Evolutionary conservation across 1,140 invertebrate genomes (phyloP).

Genomic region (Drosophila baimaii): DNA sequence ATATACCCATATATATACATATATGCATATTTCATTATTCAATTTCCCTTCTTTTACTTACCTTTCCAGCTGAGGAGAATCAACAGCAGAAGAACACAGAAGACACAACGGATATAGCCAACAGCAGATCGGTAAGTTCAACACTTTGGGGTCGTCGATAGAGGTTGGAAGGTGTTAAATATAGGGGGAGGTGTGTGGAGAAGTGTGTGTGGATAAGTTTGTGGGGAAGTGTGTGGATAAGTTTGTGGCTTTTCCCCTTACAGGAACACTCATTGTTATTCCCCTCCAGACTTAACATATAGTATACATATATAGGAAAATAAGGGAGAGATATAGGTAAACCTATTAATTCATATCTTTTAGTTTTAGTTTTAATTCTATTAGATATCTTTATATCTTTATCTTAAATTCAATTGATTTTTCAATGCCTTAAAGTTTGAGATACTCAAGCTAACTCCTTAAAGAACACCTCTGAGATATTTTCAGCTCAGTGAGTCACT

Average conservation of each 20-base stretch:
- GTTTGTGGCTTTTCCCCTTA: neutral
- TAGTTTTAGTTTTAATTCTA: too few species aligned
- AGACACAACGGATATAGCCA: slow-evolving; percentile 16
- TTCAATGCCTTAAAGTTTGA: too few species aligned
- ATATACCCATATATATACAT: slow-evolving; percentile 3
- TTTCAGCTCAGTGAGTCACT: neutral
- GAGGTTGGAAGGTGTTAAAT: slow-evolving; percentile 22
- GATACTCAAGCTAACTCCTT: too few species aligned
- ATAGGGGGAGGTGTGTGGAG: neutral
- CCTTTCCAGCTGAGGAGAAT: slow-evolving; percentile 14
- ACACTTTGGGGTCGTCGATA: neutral
- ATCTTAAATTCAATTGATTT: too few species aligned
- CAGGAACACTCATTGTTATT: slow-evolving; percentile 6
- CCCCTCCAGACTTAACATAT: too few species aligned
- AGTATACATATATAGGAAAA: too few species aligned
- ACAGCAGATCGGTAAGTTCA: slow-evolving; percentile 47
- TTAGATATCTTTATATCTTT: too few species aligned
- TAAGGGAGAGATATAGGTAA: neutral
- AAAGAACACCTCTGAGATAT: too few species aligned
- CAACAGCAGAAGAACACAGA: slow-evolving; percentile 7
- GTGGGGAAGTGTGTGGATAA: neutral
- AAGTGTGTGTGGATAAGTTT: too few species aligned
- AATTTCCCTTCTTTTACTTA: slow-evolving; percentile 17
- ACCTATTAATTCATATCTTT: too few species aligned
- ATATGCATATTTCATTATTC: slow-evolving; percentile 10